A percentile compares a stretch with the other conserved stretches of the same genome.
Evolutionary conservation across 2,797 vertebrate genomes (phyloP).

Genomic region (Sebastes variabilis): DNA sequence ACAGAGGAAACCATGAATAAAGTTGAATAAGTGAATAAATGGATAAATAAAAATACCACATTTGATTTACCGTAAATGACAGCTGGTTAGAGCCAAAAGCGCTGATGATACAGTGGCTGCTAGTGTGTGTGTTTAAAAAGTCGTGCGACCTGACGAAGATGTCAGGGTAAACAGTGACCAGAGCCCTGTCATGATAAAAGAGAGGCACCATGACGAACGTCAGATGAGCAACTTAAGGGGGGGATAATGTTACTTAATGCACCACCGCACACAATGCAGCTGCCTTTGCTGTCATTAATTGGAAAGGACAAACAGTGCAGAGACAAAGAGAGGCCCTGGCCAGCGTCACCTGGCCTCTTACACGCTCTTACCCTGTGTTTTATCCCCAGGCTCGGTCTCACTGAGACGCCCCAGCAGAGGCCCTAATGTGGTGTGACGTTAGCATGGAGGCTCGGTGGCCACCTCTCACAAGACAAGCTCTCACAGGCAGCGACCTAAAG

Average conservation of each 20-base stretch:
- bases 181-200: slow-evolving; percentile 44
- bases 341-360: slow-evolving; percentile 60
- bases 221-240: slow-evolving; percentile 44
- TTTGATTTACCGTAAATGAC: slow-evolving; percentile 34
- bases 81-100: slow-evolving; percentile 22
- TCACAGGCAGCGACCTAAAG: slow-evolving; percentile 20
- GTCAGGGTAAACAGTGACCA: slow-evolving; percentile 49
- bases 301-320: slow-evolving; percentile 55
- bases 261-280: slow-evolving; percentile 43
- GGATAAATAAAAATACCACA: slow-evolving; percentile 36
- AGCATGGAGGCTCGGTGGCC: slow-evolving; percentile 1
- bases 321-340: slow-evolving; percentile 52
- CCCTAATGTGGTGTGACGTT: slow-evolving; percentile 40
- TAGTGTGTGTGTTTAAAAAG: slow-evolving; percentile 47
- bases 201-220: slow-evolving; percentile 44
- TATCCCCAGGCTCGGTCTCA: slow-evolving; percentile 23
- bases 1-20: neutral
- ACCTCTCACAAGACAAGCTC: slow-evolving; percentile 3
- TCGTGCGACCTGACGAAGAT: slow-evolving; percentile 35
- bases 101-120: slow-evolving; percentile 38
- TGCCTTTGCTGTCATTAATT: slow-evolving; percentile 47
- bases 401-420: slow-evolving; percentile 27
- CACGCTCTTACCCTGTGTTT: slow-evolving; percentile 27
- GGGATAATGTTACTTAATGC: slow-evolving; percentile 58
- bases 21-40: slow-evolving; percentile 27